These are phyloP conservation scores for Pocota personata DNA, from an alignment of 2,888 invertebrate species.

Conservation along the genomic window DNA sequence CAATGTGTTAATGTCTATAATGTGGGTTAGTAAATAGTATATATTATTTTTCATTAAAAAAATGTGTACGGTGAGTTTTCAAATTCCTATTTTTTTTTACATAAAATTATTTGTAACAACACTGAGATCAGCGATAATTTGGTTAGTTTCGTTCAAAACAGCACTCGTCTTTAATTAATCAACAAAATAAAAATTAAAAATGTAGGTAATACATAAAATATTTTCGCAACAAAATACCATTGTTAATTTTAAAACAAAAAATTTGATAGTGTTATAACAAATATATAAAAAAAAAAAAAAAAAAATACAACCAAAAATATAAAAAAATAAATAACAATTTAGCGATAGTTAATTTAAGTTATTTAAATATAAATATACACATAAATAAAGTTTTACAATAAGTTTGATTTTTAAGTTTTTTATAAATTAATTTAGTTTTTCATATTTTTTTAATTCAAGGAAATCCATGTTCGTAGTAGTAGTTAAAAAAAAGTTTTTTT, in stretches of 20 bases:
- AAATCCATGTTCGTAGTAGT: conserved; percentile 66
- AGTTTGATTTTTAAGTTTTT: conserved; percentile 54
- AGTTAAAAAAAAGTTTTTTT: conserved; percentile 59
- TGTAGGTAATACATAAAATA: conserved; percentile 33
- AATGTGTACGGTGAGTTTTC: conserved; percentile 52
- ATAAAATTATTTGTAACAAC: conserved; percentile 82
- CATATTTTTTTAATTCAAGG: conserved; percentile 46
- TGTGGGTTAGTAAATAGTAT: conserved; percentile 55
- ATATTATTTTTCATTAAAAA: conserved; percentile 17
- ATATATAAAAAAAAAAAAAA: conserved; percentile 21
- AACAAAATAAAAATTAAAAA: conserved; percentile 46
- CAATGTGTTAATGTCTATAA: conserved; percentile 39
- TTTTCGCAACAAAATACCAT: conserved; percentile 74
- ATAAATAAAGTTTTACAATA: conserved; percentile 66
- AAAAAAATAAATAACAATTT: conserved; percentile 57
- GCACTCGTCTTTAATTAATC: conserved; percentile 57
- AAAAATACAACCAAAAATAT: conserved; percentile 37
- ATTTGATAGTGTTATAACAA: conserved; percentile 64
- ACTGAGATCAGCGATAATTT: conserved; percentile 81
- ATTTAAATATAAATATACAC: conserved; percentile 61
- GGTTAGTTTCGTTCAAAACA: conserved; percentile 81
- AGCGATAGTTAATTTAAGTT: conserved; percentile 57
- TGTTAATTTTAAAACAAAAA: conserved; percentile 76
- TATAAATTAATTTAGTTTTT: conserved; percentile 53
- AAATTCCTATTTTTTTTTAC: conserved; percentile 76